Base-by-base conservation (phyloP, 2,797 vertebrate genomes). In the Huso huso region DNA sequence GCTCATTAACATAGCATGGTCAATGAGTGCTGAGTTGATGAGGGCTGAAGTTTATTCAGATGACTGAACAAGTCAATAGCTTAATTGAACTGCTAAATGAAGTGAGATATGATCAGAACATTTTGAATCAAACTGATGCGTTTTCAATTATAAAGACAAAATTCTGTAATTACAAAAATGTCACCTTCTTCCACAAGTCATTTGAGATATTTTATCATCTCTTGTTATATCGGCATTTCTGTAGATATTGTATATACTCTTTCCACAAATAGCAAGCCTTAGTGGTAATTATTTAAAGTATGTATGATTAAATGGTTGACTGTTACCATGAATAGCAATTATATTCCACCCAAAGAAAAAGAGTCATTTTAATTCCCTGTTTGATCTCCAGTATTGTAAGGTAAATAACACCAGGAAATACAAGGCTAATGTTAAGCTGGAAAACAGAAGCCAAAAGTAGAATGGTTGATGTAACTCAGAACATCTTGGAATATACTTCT, bases 71-170 rank as follows among this genome's bases (percentile, higher is more conserved):
- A 73, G 71, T 76, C 70, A 77, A 60, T 75, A 62, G 71, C 53
- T 71, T 77, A 63, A 70, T 73, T 71, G 50, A 61, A 68, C 69
- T 52, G 65, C 64, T 72, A 75, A 80, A 75, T 63, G 77, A 82
- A 76, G 0, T 10, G 63, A 52, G 52, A 78, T 62, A 52, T 49
- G 75, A 81, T 70, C 67, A 75, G 73, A 74, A 62, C 12, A 66
- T 71, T 60, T 60, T 7, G 69, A 72, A 62, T 61, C 70, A 48
- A 69, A 70, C 55, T 76, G 8, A 77, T 51, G 8, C 70, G 74
- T 78, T 71, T 52, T 63, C 65, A 63, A 67, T 70, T 0, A 76
- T 74, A 75, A 73, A 70, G 64, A 57, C 15, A 51, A 69, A 65
- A 69, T 77, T 48, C 2, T 73, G 72, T 81, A 71, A 71, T 67